phyloP scores from a whole-genome alignment of 2,113 vertebrate genomes.

The human (Homo sapiens) region GRCh38 chr13:70907001-70907500 shows the following conservation, averaged over 20 bases:
- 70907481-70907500: background rate
- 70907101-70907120: constrained; percentile 56
- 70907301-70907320: background rate
- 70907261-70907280: background rate
- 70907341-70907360: background rate
- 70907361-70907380: background rate
- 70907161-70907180: constrained; percentile 70
- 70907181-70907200: constrained; percentile 28
- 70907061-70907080: constrained; percentile 72
- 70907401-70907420: background rate
- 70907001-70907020: constrained; percentile 62
- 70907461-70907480: background rate
- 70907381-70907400: background rate
- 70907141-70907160: constrained; percentile 55
- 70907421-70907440: background rate
- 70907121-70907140: constrained; percentile 62
- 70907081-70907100: constrained; percentile 79
- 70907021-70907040: constrained; percentile 68
- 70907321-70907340: background rate
- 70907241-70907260: background rate
- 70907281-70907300: background rate
- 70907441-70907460: background rate
- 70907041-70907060: constrained; percentile 70
- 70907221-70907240: constrained; percentile 61
- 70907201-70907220: constrained; percentile 64